Evolutionary conservation across 1,140 invertebrate genomes (phyloP).

Genomic region (Rhagoletis zephyria): DNA sequence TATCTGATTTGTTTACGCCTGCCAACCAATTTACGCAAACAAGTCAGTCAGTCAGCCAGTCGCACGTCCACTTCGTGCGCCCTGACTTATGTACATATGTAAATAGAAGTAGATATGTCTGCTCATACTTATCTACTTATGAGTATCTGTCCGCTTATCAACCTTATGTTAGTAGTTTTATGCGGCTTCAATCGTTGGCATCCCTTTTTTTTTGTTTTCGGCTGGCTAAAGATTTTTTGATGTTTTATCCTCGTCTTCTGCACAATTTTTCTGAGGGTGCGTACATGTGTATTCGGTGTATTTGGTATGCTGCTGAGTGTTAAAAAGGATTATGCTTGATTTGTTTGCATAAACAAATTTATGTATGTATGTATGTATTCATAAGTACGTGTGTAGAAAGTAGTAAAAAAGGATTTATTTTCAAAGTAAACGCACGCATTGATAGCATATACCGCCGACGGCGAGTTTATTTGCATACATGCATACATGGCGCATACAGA

Average conservation of each 20-base stretch:
- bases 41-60: slow-evolving; percentile 33
- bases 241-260: neutral
- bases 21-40: slow-evolving; percentile 13
- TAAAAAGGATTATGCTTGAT: slow-evolving; percentile 52
- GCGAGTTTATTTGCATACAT: slow-evolving; percentile 2
- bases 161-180: too few relatives aligned
- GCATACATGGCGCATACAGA: neutral
- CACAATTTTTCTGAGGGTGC: neutral
- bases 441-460: neutral
- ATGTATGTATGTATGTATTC: neutral
- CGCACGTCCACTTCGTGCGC: neutral
- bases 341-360: slow-evolving; percentile 53
- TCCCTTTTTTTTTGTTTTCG: neutral
- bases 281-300: neutral
- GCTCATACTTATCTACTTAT: neutral
- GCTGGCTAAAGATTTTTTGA: slow-evolving; percentile 23
- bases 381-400: neutral
- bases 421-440: slow-evolving; percentile 13
- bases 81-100: neutral
- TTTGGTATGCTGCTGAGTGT: slow-evolving; percentile 48
- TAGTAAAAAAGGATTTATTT: slow-evolving; percentile 39
- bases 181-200: neutral
- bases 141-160: too few relatives aligned
- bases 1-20: slow-evolving; percentile 46
- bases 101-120: neutral